These are phyloP conservation scores for Drosophila merina DNA, from an alignment of 2,888 invertebrate genomes.

Conservation along the genomic window DNA sequence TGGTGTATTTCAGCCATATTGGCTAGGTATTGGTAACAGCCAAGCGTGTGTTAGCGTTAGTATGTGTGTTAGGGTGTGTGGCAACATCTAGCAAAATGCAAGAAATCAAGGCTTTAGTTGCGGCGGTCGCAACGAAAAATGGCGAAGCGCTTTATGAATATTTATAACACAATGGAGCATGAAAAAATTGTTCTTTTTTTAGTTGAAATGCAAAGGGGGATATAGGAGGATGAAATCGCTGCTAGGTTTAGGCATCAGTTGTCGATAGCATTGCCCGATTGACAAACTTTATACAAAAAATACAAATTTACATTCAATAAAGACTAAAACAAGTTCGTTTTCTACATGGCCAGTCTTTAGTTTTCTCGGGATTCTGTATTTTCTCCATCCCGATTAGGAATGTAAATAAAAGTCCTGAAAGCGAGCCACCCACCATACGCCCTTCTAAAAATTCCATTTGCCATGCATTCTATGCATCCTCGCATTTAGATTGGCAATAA, in stretches of 20 bases:
- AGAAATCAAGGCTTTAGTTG: slow-evolving; percentile 75
- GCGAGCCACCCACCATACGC: slow-evolving; percentile 11
- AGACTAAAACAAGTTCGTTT: not conserved
- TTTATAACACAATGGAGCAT: slow-evolving; percentile 78
- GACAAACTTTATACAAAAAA: slow-evolving; percentile 8
- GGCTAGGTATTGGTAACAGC: slow-evolving; percentile 62
- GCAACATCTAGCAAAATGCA: slow-evolving; percentile 60
- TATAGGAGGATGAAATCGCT: slow-evolving; percentile 2
- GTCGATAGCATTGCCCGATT: slow-evolving; percentile 31
- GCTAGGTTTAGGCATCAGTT: slow-evolving; percentile 23
- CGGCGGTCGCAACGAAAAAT: slow-evolving; percentile 54
- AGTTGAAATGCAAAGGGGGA: not conserved
- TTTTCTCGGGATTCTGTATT: not conserved
- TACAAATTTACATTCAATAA: not conserved
- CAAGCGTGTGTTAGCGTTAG: slow-evolving; percentile 3
- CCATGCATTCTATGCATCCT: slow-evolving; percentile 27
- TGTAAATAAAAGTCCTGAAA: slow-evolving; percentile 50
- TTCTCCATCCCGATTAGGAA: slow-evolving; percentile 15
- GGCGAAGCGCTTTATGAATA: slow-evolving; percentile 72
- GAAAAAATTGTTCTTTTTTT: slow-evolving; percentile 58
- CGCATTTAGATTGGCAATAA: slow-evolving; percentile 46
- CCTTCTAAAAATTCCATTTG: slow-evolving; percentile 7
- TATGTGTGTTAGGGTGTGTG: slow-evolving; percentile 11
- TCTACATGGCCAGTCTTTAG: not conserved
- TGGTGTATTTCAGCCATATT: slow-evolving; percentile 54